These are phyloP conservation scores for Tragelaphus imberbis DNA, from an alignment of 2,113 vertebrate genomes.

Conservation along the genomic window DNA sequence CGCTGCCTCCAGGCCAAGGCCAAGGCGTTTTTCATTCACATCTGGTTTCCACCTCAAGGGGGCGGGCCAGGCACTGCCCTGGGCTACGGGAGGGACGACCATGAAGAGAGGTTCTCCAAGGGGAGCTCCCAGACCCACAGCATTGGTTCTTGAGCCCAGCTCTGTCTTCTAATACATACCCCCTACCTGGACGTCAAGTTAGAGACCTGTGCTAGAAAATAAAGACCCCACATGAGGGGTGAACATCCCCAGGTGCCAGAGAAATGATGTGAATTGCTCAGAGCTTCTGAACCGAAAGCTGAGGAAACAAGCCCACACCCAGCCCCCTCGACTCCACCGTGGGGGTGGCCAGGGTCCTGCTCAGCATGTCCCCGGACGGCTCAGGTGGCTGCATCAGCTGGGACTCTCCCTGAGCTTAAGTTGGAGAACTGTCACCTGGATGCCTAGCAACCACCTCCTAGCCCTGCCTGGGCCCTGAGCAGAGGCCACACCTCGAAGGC, in stretches of 20 bases:
- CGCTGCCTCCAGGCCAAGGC: neutral
- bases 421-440: rapidly evolving
- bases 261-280: rapidly evolving
- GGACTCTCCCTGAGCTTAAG: neutral
- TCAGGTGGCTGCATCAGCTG: neutral
- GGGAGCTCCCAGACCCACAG: neutral
- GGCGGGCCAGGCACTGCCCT: neutral
- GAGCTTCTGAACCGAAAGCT: neutral
- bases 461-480: neutral
- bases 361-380: neutral
- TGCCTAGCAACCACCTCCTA: neutral
- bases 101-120: neutral
- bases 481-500: neutral
- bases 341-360: neutral
- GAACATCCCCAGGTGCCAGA: neutral
- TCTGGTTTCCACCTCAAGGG: neutral
- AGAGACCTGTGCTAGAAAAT: neutral
- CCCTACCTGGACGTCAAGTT: neutral
- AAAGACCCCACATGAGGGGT: neutral
- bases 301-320: rapidly evolving
- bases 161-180: neutral
- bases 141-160: neutral
- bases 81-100: neutral
- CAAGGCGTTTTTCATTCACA: neutral
- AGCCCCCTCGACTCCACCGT: rapidly evolving